Evolutionary conservation across 2,888 invertebrate genomes (phyloP).

Genomic region (Cheilosia variabilis): DNA sequence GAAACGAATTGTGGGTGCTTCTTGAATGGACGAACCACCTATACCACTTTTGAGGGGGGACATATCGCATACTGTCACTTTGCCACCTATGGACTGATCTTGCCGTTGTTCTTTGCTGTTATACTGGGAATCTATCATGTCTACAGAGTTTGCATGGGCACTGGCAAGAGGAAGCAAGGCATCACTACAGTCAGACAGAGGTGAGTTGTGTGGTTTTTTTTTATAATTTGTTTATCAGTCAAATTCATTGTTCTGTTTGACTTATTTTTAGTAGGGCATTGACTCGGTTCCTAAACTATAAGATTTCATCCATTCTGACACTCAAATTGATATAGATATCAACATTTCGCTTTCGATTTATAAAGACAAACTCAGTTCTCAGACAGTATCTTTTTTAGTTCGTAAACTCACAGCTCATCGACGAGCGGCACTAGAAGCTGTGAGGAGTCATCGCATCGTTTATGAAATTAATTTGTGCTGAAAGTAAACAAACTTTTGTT

Average conservation of each 20-base stretch:
- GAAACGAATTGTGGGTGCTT: slow-evolving; percentile 89
- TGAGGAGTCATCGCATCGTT: too few species aligned
- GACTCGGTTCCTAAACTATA: neutral
- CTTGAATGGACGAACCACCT: slow-evolving; percentile 87
- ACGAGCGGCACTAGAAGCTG: too few species aligned
- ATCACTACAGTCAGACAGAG: slow-evolving; percentile 82
- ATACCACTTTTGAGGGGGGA: slow-evolving; percentile 87
- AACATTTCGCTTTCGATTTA: too few species aligned
- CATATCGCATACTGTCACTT: slow-evolving; percentile 87
- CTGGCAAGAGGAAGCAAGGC: slow-evolving; percentile 84
- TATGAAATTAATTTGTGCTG: too few species aligned
- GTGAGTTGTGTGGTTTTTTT: slow-evolving; percentile 76
- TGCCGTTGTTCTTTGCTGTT: slow-evolving; percentile 86
- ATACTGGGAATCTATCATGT: slow-evolving; percentile 88
- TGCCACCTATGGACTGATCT: slow-evolving; percentile 88
- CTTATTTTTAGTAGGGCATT: neutral
- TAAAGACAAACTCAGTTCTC: too few species aligned
- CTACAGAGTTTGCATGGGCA: slow-evolving; percentile 87
- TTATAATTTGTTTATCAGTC: neutral
- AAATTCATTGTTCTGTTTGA: neutral
- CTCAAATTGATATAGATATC: too few species aligned
- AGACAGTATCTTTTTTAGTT: too few species aligned
- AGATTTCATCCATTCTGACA: neutral
- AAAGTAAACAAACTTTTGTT: too few species aligned
- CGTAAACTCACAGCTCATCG: too few species aligned